Evolutionary conservation across 2,888 invertebrate genomes (phyloP).

Genomic region (Trissolcus brochymenae): DNA sequence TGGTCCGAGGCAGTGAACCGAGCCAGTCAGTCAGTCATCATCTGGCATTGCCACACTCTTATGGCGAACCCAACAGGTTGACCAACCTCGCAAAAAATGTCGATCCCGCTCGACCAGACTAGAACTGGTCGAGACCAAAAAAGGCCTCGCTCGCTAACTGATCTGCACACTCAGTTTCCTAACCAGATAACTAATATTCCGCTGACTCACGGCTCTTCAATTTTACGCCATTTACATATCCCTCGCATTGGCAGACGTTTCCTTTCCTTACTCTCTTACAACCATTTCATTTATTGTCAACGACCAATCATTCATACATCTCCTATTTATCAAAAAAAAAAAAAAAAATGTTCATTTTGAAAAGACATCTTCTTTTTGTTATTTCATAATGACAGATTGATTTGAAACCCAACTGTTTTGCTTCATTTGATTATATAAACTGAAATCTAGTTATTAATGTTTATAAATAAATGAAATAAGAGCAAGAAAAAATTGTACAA

Average conservation of each 20-base stretch:
- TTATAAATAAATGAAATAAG: not conserved
- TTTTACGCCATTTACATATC: conserved; percentile 33
- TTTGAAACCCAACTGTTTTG: no score
- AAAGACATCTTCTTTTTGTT: no score
- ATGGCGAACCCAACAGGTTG: conserved; percentile 42
- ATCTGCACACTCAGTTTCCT: conserved; percentile 18
- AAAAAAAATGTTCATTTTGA: no score
- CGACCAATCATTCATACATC: not conserved
- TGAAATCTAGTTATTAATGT: no score
- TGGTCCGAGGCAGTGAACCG: conserved; percentile 60
- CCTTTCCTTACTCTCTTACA: not conserved
- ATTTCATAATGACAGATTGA: no score
- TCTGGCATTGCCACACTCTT: conserved; percentile 35
- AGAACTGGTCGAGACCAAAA: conserved; percentile 26
- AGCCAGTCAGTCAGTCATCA: conserved; percentile 57
- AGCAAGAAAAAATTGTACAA: not conserved
- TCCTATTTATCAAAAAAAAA: no score
- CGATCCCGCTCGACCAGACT: conserved; percentile 58
- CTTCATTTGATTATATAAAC: no score
- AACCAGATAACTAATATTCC: conserved; percentile 24
- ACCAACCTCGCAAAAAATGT: conserved; percentile 64
- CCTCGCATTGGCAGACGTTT: conserved; percentile 4
- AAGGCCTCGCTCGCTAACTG: conserved; percentile 26
- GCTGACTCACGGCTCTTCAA: conserved; percentile 29
- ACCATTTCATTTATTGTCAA: not conserved